Percentiles rank a stretch among this genome's conserved stretches.
Conservation (phyloP, 2,113 vertebrate species). For the Leiothrix lutea region DNA sequence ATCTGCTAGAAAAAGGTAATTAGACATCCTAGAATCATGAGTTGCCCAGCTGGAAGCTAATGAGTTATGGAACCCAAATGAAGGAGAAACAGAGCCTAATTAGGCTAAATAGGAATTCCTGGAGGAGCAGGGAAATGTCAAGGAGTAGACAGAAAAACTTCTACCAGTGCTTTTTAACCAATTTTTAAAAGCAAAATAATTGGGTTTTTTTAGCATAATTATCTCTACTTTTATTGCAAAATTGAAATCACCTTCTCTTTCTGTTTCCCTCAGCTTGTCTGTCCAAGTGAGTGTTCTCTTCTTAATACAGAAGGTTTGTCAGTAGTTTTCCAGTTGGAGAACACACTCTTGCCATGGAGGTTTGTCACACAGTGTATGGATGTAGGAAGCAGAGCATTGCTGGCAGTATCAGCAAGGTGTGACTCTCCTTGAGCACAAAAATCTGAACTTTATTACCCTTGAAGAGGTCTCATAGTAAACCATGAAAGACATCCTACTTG, state of each 20-base stretch:
- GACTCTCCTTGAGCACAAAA: neutral
- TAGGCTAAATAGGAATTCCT: conserved; percentile 64
- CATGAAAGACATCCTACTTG: neutral
- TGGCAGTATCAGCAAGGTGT: neutral
- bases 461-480: neutral
- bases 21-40: conserved; percentile 43
- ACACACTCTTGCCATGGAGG: neutral
- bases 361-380: neutral
- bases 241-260: neutral
- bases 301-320: neutral
- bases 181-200: neutral
- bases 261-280: neutral
- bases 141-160: conserved; percentile 27
- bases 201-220: neutral
- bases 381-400: neutral
- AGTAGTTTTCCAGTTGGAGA: neutral
- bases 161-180: neutral
- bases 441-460: neutral
- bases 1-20: conserved; percentile 60
- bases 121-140: conserved; percentile 47
- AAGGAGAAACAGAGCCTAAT: conserved; percentile 56
- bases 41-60: conserved; percentile 67
- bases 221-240: neutral
- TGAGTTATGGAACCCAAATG: conserved; percentile 57
- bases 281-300: neutral